Evolutionary conservation across 2,888 invertebrate genomes (phyloP).

Genomic region (Ophraella communa): DNA sequence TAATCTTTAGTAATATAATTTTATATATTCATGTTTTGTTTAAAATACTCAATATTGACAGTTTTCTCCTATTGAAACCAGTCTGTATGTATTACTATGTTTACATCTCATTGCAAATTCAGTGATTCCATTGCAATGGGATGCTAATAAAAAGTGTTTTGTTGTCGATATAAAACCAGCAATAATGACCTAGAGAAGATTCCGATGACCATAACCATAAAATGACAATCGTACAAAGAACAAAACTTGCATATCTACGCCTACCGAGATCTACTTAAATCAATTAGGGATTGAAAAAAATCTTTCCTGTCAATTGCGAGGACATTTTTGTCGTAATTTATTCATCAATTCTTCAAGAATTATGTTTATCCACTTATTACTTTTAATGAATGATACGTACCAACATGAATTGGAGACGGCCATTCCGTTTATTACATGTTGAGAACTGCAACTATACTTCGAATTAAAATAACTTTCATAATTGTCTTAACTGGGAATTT

Average conservation of each 20-base stretch:
- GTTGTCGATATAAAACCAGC: slow-evolving; percentile 3
- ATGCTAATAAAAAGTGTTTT: slow-evolving; percentile 6
- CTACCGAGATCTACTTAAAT: slow-evolving; percentile 27
- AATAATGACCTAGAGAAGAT: slow-evolving; percentile 10
- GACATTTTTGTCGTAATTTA: slow-evolving; percentile 27
- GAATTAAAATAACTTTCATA: background rate
- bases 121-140: slow-evolving; percentile 1
- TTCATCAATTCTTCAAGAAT: slow-evolving; percentile 30
- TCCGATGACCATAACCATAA: slow-evolving; percentile 14
- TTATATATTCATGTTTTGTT: too few relatives aligned
- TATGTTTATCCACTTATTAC: slow-evolving; percentile 38
- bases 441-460: background rate
- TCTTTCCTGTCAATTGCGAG: slow-evolving; percentile 20
- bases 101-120: background rate
- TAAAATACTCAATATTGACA: too few relatives aligned
- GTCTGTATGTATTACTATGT: too few relatives aligned
- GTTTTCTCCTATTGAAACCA: too few relatives aligned
- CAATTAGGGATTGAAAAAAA: slow-evolving; percentile 29
- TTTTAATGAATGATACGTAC: slow-evolving; percentile 33
- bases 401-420: background rate
- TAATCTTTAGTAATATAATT: too few relatives aligned
- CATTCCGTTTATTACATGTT: background rate
- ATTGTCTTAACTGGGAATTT: background rate
- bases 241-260: slow-evolving; percentile 24
- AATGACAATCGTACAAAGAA: slow-evolving; percentile 19